These are phyloP conservation scores for Mizuhopecten yessoensis DNA, from an alignment of 1,140 invertebrate genomes.

Conservation along the genomic window DNA sequence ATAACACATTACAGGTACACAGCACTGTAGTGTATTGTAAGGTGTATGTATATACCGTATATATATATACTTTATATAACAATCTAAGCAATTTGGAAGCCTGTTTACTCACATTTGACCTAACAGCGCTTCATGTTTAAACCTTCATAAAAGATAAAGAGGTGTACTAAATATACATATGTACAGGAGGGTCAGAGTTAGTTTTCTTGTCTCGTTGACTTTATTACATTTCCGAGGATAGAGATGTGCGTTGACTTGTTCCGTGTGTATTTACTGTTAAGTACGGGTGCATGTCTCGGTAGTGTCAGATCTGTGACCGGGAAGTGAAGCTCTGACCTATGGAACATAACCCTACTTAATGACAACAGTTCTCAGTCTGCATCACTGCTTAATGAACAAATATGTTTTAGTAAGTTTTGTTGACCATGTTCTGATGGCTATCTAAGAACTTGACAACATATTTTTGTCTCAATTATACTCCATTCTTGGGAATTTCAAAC, in stretches of 20 bases:
- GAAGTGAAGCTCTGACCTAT: background rate
- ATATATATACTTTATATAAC: conserved; percentile 16
- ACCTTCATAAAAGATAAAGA: conserved; percentile 8
- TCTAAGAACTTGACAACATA: background rate
- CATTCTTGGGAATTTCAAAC: background rate
- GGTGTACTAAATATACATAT: conserved; percentile 21
- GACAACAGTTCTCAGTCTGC: background rate
- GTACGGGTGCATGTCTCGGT: background rate
- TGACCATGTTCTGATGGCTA: background rate
- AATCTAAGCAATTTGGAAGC: background rate
- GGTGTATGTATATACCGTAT: background rate
- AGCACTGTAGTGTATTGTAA: background rate
- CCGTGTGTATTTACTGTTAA: background rate
- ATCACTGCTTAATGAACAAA: background rate
- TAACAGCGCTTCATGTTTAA: conserved; percentile 27
- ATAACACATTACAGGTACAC: conserved; percentile 31
- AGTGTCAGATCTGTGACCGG: background rate
- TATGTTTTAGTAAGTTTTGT: background rate
- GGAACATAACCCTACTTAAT: background rate
- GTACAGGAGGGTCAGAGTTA: background rate
- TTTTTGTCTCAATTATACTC: background rate
- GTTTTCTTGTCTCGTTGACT: background rate
- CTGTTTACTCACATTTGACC: conserved; percentile 38
- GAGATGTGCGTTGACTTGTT: conserved; percentile 6
- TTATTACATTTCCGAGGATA: background rate